Percentiles rank a stretch among this genome's conserved stretches.
Conservation (phyloP, 2,113 vertebrate genomes). For the Datnioides undecimradiatus region DNA sequence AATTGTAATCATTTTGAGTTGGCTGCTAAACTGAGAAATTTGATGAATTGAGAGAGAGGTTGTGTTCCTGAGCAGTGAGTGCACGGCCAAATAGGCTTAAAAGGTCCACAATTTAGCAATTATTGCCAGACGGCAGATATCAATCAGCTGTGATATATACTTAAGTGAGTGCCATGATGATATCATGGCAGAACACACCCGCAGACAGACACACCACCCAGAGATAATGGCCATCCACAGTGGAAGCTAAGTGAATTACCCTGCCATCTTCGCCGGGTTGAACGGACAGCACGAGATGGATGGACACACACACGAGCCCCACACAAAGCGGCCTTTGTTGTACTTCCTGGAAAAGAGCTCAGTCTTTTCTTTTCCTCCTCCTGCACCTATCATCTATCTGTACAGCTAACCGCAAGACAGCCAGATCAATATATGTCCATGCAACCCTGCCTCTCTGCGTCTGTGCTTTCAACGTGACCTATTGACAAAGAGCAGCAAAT, state of each 20-base stretch:
- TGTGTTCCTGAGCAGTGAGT: conserved; percentile 30
- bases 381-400: conserved; percentile 67
- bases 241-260: conserved; percentile 74
- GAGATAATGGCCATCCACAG: conserved; percentile 74
- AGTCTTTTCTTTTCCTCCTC: conserved; percentile 38
- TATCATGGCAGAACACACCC: conserved; percentile 59
- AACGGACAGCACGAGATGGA: conserved; percentile 53
- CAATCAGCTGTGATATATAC: conserved; percentile 63
- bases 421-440: conserved; percentile 71
- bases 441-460: conserved; percentile 53
- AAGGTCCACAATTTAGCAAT: conserved; percentile 68
- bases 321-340: conserved; percentile 54
- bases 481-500: conserved; percentile 77
- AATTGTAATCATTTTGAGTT: conserved; percentile 21
- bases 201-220: conserved; percentile 63
- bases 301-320: conserved; percentile 24
- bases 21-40: conserved; percentile 38
- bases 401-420: conserved; percentile 62
- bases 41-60: conserved; percentile 37
- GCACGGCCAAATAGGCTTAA: conserved; percentile 47
- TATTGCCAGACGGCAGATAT: conserved; percentile 59
- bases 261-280: conserved; percentile 51
- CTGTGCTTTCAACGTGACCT: conserved; percentile 75
- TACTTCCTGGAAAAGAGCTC: conserved; percentile 59
- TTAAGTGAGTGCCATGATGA: conserved; percentile 71